Conservation (phyloP, 2,113 vertebrate species). For the Nycticryphes semicollaris region DNA sequence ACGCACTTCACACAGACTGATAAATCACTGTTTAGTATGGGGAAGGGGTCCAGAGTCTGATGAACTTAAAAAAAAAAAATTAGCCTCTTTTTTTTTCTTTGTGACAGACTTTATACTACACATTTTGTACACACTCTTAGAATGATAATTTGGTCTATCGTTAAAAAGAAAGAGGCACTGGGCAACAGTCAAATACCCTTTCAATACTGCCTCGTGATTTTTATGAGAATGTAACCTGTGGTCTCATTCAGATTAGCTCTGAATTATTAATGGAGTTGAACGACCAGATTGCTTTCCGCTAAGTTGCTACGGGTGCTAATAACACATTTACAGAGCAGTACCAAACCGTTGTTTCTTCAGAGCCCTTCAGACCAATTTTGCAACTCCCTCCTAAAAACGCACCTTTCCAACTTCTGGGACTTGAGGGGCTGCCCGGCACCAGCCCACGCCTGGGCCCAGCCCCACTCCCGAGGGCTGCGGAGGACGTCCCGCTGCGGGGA, state of each 20-base stretch:
- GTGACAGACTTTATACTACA: neutral
- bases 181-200: neutral
- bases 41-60: neutral
- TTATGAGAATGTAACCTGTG: neutral
- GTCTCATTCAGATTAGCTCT: neutral
- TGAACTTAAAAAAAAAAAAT: neutral
- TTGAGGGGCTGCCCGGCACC: neutral
- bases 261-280: neutral
- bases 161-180: neutral
- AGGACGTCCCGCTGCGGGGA: no score
- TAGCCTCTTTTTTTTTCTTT: no score
- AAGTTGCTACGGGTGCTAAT: neutral
- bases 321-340: neutral
- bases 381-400: neutral
- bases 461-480: accelerated
- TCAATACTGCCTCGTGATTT: neutral
- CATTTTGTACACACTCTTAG: neutral
- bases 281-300: neutral
- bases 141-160: neutral
- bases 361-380: neutral
- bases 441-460: neutral
- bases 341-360: neutral
- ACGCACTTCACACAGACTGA: neutral
- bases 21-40: neutral
- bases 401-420: neutral